A percentile compares a stretch with the other conserved stretches of the same genome.
Evolutionary conservation across 2,797 vertebrate species (phyloP).

Genomic region (Chaetophractus vellerosus): DNA sequence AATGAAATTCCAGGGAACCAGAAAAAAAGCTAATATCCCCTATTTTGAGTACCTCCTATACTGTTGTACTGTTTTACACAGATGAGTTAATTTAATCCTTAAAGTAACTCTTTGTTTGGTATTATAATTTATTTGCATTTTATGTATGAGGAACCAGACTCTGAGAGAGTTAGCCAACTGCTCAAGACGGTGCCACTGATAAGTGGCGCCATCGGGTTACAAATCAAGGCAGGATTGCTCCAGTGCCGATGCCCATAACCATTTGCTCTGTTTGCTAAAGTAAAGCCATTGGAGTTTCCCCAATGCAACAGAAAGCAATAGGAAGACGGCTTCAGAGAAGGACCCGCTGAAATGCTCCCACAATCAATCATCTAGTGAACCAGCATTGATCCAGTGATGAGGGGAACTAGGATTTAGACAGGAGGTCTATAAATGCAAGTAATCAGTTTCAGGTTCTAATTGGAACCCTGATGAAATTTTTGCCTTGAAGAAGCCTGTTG

Average conservation of each 20-base stretch:
- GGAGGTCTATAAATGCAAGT: slow-evolving; percentile 13
- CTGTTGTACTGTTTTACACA: background rate
- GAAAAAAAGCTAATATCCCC: background rate
- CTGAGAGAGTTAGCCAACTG: background rate
- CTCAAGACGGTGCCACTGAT: background rate
- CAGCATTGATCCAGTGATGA: background rate
- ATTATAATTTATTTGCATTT: slow-evolving; percentile 19
- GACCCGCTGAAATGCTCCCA: slow-evolving; percentile 13
- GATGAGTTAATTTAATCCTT: slow-evolving; percentile 8
- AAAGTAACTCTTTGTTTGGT: background rate
- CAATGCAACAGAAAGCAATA: background rate
- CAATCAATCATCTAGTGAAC: slow-evolving; percentile 8
- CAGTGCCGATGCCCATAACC: background rate
- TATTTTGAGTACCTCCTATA: slow-evolving; percentile 29
- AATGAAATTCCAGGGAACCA: background rate
- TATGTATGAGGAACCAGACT: slow-evolving; percentile 14
- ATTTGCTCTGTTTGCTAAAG: slow-evolving; percentile 18
- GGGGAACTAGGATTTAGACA: slow-evolving; percentile 37
- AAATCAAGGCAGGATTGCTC: background rate
- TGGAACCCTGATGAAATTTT: slow-evolving; percentile 62
- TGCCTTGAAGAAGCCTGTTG: background rate
- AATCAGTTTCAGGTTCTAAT: slow-evolving; percentile 55
- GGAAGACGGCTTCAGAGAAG: slow-evolving; percentile 14
- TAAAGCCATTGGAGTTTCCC: background rate
- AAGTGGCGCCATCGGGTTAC: background rate